Evolutionary conservation across 1,140 invertebrate genomes (phyloP), one percentile per base, ranked within the genome.

Genomic region (Cyrtorhinus lividipennis): DNA sequence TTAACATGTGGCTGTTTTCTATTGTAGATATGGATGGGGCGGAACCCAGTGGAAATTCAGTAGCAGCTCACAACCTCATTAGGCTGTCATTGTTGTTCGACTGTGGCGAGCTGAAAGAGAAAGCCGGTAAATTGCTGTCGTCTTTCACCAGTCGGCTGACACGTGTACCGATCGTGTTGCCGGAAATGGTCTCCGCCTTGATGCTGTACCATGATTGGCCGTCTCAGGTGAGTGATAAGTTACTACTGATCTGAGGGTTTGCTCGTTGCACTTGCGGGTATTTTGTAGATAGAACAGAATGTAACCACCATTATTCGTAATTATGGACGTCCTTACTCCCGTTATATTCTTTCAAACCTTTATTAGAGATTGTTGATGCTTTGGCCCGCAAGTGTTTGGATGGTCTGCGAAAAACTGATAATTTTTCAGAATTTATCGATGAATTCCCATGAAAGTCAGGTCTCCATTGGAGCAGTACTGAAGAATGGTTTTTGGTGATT

Each of bases 31-130:
- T 94, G 74, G 92, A 96, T 74, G 91, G 91, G 3, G 92, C 92
- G 0, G 92, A 96, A 70, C 92, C 92, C 0, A 87, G 85, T 59
- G 86, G 89, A 15, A 96, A 95, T 75, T 94, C 91, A n/a, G 84
- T 95, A 3, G 78, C 90, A 0, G 85, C 85, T 20, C 78, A 80
- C 63, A 97, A 96, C 78, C 74, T 96, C 18, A 73, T 90, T 18
- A 79, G 88, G 1, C 74, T 96, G 18, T 77, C 81, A 0, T 76
- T 80, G 1, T 82, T 86, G 63, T 76, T 88, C 5, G 79, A 83
- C 68, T 78, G 81, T 20, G 67, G 71, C 2, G 81, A 79, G 56
- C 77, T 82, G 65, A 70, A 77, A 45, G 70, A 79, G 20, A 81
- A 83, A 72, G 81, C 84, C n/a, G 74, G 74, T 3, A 76, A 78